Conservation (phyloP, 2,797 vertebrate species). For the Lepilemur septentrionalis region DNA sequence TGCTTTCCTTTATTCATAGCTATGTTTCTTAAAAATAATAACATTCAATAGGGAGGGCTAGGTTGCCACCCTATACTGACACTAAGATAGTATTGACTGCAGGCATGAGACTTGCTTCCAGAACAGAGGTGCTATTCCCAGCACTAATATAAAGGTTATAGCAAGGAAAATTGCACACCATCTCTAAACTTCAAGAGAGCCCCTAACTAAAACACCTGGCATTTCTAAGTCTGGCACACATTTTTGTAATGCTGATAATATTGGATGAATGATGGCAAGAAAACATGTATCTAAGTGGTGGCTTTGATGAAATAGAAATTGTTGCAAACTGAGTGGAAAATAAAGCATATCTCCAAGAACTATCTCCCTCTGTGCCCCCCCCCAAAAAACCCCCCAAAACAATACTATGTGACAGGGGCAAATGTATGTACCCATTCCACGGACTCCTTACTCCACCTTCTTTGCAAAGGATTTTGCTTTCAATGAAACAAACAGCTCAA, state of each 20-base stretch:
- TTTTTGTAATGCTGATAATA: not conserved
- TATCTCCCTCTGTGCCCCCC: not conserved
- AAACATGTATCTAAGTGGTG: not conserved
- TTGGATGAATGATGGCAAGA: not conserved
- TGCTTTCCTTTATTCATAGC: not conserved
- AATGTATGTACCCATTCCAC: not conserved
- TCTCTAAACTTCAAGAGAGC: not conserved
- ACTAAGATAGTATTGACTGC: not conserved
- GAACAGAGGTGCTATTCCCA: not conserved
- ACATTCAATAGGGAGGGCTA: not conserved
- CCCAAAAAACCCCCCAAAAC: not conserved
- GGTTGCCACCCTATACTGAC: not conserved
- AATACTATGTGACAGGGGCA: not conserved
- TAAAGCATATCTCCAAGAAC: not conserved
- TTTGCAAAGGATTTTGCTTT: not conserved
- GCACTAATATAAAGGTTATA: not conserved
- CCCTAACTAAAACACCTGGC: not conserved
- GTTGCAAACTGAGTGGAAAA: not conserved
- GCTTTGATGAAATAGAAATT: not conserved
- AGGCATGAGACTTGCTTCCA: not conserved
- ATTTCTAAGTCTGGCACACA: not conserved
- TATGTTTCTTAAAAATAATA: not conserved
- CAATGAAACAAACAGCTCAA: not conserved
- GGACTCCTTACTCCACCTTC: accelerated
- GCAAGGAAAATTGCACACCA: not conserved